Base-by-base conservation (phyloP, 2,797 vertebrate genomes). In the Dicrostonyx torquatus region DNA sequence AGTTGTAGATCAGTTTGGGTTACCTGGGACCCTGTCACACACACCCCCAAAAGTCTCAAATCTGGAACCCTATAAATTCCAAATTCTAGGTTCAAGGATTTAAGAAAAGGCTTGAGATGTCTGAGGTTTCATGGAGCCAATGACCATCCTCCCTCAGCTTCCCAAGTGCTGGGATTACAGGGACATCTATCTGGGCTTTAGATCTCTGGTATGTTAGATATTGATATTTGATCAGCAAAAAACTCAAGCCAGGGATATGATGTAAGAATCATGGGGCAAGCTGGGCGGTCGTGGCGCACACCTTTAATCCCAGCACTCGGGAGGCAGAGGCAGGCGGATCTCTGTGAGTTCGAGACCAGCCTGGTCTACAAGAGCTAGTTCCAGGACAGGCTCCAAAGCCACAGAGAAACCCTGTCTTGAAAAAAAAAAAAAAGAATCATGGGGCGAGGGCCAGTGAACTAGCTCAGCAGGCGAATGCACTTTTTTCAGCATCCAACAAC, bases 71-170 rank as follows among this genome's bases (percentile, higher is more conserved):
- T 37, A 7, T 88, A 34, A 88, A 50, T 91, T 91, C 75, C 48
- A 86, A 75, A 83, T 31, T 78, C 13, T 43, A 48, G 55, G 64
- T 72, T 83, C 95, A 83, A 43, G 50, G 62, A 80, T 85, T 90
- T 85, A 90, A 40, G 68, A 55, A 43, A 85, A 29, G 2, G 37
- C 64, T 66, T 82, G 20, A 34, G 14, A 72, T 72, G 18, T 37
- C 60, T 88, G 24, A n/a, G n/a, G n/a, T 55, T 66, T 26, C n/a
- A 6, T 55, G 66, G 29, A 53, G 31, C 45, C 45, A 13, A 17
- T 37, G 45, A 6, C 64, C 43, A 3, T 18, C 48, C 43, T 24
- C 34, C 11, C 48, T 72, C 8, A 18, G 60, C 43, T n/a, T 22
- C 40, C 40, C 11, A 11, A 64, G 58, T 18, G 34, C 22, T 29